phyloP scores from a whole-genome alignment of 1,140 invertebrate species.

The Dendrolimus punctatus region DNA sequence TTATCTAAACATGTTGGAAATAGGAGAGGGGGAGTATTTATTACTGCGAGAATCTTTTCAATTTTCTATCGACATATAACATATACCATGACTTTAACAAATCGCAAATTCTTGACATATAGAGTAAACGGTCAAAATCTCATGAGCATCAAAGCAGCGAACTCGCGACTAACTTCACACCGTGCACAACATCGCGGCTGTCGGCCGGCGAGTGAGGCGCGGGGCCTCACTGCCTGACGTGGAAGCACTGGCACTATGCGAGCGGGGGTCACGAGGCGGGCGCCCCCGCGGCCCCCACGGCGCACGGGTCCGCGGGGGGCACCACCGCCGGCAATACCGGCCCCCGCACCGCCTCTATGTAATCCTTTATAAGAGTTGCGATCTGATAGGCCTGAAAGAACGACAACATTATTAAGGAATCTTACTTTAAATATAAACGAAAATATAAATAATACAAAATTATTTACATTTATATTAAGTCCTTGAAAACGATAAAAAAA shows the following conservation, averaged over 20 bases:
- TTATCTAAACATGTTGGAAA: no score
- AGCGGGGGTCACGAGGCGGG: conserved; percentile 53
- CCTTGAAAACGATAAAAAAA: no score
- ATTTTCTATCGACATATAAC: no score
- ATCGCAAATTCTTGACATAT: no score
- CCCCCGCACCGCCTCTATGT: conserved; percentile 84
- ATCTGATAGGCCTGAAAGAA: conserved; percentile 89
- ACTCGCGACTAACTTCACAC: no score
- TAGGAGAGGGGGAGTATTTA: no score
- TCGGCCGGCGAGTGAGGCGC: conserved; percentile 6
- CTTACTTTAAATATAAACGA: background rate
- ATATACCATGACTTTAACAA: no score
- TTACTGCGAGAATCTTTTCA: no score
- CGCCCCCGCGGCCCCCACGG: conserved; percentile 4
- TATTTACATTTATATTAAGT: no score
- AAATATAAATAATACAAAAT: background rate
- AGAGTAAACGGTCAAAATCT: no score
- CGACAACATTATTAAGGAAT: background rate
- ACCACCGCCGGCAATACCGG: conserved; percentile 59
- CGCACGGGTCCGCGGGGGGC: conserved; percentile 19
- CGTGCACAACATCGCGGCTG: background rate
- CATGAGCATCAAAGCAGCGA: no score
- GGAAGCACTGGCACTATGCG: conserved; percentile 69
- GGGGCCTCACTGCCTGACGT: conserved; percentile 42
- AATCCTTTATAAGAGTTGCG: conserved; percentile 93